Evolutionary conservation across 2,888 invertebrate genomes (phyloP), one percentile per base, ranked within the genome.

Genomic region (Caenorhabditis doughertyi): DNA sequence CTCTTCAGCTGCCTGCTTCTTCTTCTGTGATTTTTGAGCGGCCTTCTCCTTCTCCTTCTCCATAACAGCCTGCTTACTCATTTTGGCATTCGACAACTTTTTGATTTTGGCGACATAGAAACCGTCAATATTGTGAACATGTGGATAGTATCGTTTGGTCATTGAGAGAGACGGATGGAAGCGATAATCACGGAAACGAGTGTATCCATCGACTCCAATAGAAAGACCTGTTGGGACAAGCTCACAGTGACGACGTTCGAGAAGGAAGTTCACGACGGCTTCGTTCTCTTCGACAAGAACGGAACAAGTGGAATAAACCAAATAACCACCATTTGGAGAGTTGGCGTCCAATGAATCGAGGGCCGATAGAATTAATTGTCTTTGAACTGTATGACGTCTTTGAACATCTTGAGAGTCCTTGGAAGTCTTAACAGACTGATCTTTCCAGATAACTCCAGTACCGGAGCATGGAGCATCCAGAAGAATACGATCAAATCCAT

Each of bases 251-350:
- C 99, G 94, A 92, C 96, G 96, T 91, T 95, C 96, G 51, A 99
- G 93, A 1, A 96, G 98, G 93, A 96, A 98, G 92, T 99, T 96
- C 39, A 99, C 94, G 0, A 99, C 97, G 94, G 95, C 96, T 93
- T 99, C 99, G 93, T 99, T 99, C 93, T 99, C 99, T 92, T 99
- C 99, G 0, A 97, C 96, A 90, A 98, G 93, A 86, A 99, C 95
- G 0, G 99, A 99, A 93, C 99, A 99, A 0, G 99, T 99, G 0
- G 98, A 99, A 92, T 99, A 99, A 0, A 99, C 98, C 83, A 99
- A 94, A 92, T 96, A 96, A 13, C 98, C 98, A 39, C 98, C 99
- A 18, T 95, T 95, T 74, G 95, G 94, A 0, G 98, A 97, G 89
- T 96, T 96, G 0, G 97, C 96, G 93, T 96, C 96, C 51, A 96